Evolutionary conservation across 2,113 vertebrate species (phyloP), one percentile per base, ranked within the genome.

Genomic region (Candoia aspera): DNA sequence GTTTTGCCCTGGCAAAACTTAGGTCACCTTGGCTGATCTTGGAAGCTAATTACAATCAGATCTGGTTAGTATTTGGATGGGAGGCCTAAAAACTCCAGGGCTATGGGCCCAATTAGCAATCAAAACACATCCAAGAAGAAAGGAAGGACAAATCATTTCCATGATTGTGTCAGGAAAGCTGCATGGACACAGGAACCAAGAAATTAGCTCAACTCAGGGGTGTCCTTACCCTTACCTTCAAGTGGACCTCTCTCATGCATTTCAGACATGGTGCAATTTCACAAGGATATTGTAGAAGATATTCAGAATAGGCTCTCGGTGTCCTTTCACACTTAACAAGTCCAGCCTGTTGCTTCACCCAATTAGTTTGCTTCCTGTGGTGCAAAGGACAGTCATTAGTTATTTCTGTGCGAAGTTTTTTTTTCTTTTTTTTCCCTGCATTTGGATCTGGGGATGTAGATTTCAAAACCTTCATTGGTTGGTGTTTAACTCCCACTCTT

Each of bases 401-500:
- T 96, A 95, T 94, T 29, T 0, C 94, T 92, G 95, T 94, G 95
- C 94, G 94, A 93, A 73, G 91, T 90, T 91, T 96, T 95, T 96
- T 96, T 94, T 95, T 84, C 0, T 2, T 1, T 3, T 13, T 8
- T 4, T 94, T 95, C n/a, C 1, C 95, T 94, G 94, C 94, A 0
- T 0, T 92, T 95, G 95, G 94, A 95, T 95, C 95, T 93, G 93
- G 94, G 94, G 95, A 95, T 90, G 96, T 96, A 96, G 96, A 95
- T 33, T 96, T 96, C 95, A 95, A 95, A 96, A 92, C 59, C 93
- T 93, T 96, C 92, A 93, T 97, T 97, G 96, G 93, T 95, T 0
- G 6, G 93, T 96, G 95, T 96, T 96, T 97, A 95, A 92, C 95
- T 97, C 94, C 95, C 96, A 94, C 95, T 95, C 94, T 94, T 97